phyloP scores from a whole-genome alignment of 2,113 vertebrate species.

The Sturnira hondurensis region DNA sequence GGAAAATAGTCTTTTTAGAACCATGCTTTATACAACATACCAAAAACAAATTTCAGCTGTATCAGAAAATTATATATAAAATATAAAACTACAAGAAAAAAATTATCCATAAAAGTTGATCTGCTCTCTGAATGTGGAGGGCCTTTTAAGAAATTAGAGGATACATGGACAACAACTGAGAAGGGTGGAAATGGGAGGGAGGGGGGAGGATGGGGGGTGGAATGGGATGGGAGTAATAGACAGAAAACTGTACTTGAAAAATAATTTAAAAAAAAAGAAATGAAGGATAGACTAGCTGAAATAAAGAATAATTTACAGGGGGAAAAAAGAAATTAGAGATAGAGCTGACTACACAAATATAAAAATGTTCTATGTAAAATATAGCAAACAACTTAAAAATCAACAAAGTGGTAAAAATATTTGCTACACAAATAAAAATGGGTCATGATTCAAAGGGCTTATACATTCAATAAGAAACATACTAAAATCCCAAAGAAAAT shows the following conservation, averaged over 20 bases:
- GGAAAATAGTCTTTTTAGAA: slow-evolving; percentile 12
- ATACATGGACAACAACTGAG: too few species aligned
- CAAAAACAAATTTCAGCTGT: slow-evolving; percentile 27
- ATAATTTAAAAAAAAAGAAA: too few species aligned
- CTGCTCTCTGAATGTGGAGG: neutral
- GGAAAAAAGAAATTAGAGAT: too few species aligned
- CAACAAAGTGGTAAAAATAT: neutral
- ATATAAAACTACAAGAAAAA: neutral
- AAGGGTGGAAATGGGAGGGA: too few species aligned
- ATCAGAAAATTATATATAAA: neutral
- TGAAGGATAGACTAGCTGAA: too few species aligned
- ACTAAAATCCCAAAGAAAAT: neutral
- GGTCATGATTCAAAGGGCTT: neutral
- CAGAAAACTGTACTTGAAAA: too few species aligned
- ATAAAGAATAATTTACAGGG: too few species aligned
- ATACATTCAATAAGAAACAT: neutral
- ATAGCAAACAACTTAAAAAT: neutral
- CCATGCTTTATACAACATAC: neutral
- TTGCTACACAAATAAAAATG: slow-evolving; percentile 14
- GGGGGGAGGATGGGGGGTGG: too few species aligned
- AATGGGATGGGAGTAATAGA: too few species aligned
- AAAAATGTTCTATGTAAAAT: neutral
- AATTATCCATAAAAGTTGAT: neutral
- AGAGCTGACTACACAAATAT: neutral
- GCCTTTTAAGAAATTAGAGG: neutral